Base-by-base conservation (phyloP, 2,797 vertebrate genomes). In the Synanceia verrucosa region DNA sequence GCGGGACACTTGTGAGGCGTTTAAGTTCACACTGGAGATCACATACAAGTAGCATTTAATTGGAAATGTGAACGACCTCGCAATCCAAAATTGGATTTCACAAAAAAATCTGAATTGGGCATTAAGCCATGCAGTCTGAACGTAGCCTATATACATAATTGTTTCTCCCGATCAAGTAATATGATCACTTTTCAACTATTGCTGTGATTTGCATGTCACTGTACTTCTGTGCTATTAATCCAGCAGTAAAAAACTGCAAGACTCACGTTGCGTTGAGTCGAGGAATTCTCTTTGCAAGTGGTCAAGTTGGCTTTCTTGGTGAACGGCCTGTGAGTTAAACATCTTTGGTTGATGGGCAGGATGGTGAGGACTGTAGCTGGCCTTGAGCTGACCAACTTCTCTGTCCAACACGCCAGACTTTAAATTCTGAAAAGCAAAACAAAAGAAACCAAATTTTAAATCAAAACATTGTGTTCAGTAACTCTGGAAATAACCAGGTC, bases 221-320 rank as follows among this genome's bases (percentile, higher is more conserved):
- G 6, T 21, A 47, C 4, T 44, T 7, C 34, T 34, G 21, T 33
- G 18, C 13, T 47, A 34, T 37, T 23, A 48, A 43, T 52, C 4
- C 24, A 33, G 11, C 6, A 58, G 24, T 5, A 36, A 65, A 76
- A 75, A 19, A 39, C 14, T 12, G 4, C 21, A 36, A 43, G 19
- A 91, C 93, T 94, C 89, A 98, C 98, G 90, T 76, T 95, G 94
- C 69, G 91, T 90, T 3, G 83, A 94, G 78, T 94, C 94, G 37
- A 98, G 91, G 83, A 98, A 97, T 24, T 97, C 95, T 76, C 82
- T 93, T 16, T 98, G 96, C 68, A 98, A 91, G 63, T 91, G 93
- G 76, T 97, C 95, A 76, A 96, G 94, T 3, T 86, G 81, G 73
- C 91, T 93, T 23, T 92, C 94, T 67, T 91, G 92, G 50, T 78